Evolutionary conservation across 2,113 vertebrate genomes (phyloP), one percentile per base, ranked within the genome.

Genomic region (Saiga tatarica): DNA sequence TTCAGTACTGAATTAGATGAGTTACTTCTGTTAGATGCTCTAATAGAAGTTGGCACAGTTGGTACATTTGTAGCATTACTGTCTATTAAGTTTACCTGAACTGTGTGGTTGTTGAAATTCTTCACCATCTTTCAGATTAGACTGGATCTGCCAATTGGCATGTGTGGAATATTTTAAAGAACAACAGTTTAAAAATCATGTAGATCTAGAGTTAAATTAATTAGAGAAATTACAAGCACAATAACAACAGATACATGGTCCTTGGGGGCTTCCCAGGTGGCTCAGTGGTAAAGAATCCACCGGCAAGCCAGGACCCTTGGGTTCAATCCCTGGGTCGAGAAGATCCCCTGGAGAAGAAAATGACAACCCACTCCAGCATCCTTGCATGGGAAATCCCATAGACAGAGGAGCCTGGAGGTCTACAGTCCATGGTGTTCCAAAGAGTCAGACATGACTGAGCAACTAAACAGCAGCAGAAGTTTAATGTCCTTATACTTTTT

Each of bases 1-100:
- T 90, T 88, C 47, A 17, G n/a, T 67, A 76, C 67, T 60, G 33
- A 87, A 97, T 97, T 82, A 90, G 94, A 91, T 74, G 28, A 88
- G 47, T 94, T 94, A 82, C 19, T n/a, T n/a, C n/a, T n/a, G n/a
- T n/a, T n/a, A n/a, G n/a, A 33, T 39, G 4, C 30, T 85, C 2
- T 55, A 19, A 76, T 55, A 42, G 91, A 85, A 74, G 71, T 13
- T 67, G 16, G n/a, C 36, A 25, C 14, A 25, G 13, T 25, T 81
- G 92, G 76, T 39, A 55, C 60, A 55, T 50, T 67, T 84, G 19
- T 17, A 23, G 25, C 25, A 9, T 2, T 33, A 19, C 23, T 39
- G 8, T 47, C n/a, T 60, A 14, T 25, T 47, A 53, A 23, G 14
- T 57, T 39, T 26, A 87, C n/a, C 78, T 67, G 79, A 90, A 28